Conservation (phyloP, 1,140 invertebrate genomes). For the Rhyacophila brunnea region DNA sequence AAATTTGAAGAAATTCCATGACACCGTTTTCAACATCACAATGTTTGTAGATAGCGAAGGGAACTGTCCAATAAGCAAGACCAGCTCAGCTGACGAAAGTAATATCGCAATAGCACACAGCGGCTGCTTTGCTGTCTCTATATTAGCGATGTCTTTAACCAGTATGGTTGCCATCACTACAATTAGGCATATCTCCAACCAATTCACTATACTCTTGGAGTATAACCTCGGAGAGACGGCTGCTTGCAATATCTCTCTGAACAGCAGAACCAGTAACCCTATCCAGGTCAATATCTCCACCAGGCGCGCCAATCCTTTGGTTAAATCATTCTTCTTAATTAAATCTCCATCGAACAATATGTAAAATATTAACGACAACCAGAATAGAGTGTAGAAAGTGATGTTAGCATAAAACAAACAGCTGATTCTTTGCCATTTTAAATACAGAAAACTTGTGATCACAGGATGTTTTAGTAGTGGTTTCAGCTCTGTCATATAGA, state of each 20-base stretch:
- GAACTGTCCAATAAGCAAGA: slow-evolving; percentile 72
- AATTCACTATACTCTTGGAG: slow-evolving; percentile 66
- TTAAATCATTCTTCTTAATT: slow-evolving; percentile 42
- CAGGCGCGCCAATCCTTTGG: slow-evolving; percentile 43
- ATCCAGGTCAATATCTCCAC: slow-evolving; percentile 50
- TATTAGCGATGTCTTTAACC: slow-evolving; percentile 45
- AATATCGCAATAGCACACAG: slow-evolving; percentile 67
- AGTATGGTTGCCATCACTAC: slow-evolving; percentile 58
- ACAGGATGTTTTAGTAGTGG: slow-evolving; percentile 76
- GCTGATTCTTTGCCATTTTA: slow-evolving; percentile 79
- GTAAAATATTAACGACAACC: slow-evolving; percentile 63
- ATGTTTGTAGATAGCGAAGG: slow-evolving; percentile 75
- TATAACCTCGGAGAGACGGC: slow-evolving; percentile 63
- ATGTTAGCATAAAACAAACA: slow-evolving; percentile 73
- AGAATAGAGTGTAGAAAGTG: slow-evolving; percentile 68
- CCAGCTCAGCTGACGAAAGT: slow-evolving; percentile 70
- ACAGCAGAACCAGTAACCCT: slow-evolving; percentile 56
- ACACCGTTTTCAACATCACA: slow-evolving; percentile 76
- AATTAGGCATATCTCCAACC: slow-evolving; percentile 67
- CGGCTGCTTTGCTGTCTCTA: slow-evolving; percentile 52
- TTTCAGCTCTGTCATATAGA: slow-evolving; percentile 66
- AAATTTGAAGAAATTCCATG: slow-evolving; percentile 75
- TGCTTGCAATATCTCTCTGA: slow-evolving; percentile 70
- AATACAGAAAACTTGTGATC: slow-evolving; percentile 73
- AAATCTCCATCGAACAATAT: slow-evolving; percentile 58